phyloP scores from a whole-genome alignment of 2,797 vertebrate species.

The Rhinophrynus dorsalis region DNA sequence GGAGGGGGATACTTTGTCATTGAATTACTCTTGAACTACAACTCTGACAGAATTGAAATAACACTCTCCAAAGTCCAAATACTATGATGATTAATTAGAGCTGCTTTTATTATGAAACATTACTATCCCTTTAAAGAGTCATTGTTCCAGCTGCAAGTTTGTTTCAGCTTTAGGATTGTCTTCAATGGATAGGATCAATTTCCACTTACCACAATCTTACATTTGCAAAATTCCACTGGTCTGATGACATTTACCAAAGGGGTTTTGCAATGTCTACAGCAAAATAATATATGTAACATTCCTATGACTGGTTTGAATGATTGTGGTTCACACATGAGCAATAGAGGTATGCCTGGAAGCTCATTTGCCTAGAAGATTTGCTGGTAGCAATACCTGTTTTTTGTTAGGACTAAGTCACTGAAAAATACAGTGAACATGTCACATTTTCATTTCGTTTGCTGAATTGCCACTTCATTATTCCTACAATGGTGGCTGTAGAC shows the following conservation, averaged over 20 bases:
- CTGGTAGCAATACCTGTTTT: conserved; percentile 14
- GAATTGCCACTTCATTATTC: conserved; percentile 33
- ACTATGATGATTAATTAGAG: no score
- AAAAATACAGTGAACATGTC: no score
- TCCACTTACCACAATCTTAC: conserved; percentile 33
- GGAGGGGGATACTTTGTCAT: no score
- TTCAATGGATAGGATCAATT: conserved; percentile 7
- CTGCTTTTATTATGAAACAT: no score
- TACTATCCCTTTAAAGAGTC: no score
- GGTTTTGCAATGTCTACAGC: conserved; percentile 7
- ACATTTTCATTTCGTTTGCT: no score
- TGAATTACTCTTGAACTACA: no score
- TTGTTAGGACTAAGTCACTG: conserved; percentile 22
- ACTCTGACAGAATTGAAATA: no score
- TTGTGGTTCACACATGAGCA: neutral
- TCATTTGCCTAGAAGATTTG: neutral
- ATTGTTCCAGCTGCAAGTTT: conserved; percentile 1
- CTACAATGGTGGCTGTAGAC: neutral
- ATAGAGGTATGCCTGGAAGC: neutral
- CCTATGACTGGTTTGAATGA: conserved; percentile 25
- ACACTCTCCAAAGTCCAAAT: no score
- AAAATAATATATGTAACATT: conserved; percentile 14
- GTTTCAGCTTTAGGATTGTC: neutral
- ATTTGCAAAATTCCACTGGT: conserved; percentile 38
- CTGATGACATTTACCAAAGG: conserved; percentile 23